A percentile compares a stretch with the other conserved stretches of the same genome.
phyloP scores from a whole-genome alignment of 2,888 invertebrate species.

The Leptogaster cylindrica region DNA sequence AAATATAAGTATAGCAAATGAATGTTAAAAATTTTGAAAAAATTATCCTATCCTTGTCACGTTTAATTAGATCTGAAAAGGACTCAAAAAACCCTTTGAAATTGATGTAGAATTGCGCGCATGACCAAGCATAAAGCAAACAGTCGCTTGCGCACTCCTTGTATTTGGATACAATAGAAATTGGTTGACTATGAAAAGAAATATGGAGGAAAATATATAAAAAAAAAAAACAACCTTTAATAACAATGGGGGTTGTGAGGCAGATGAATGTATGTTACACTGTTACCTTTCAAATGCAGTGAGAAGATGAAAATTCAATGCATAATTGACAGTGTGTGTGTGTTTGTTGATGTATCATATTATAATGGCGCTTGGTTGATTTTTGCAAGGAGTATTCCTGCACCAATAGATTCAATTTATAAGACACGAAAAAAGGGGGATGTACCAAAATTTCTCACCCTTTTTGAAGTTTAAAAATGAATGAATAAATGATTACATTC shows the following conservation, averaged over 20 bases:
- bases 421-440: constrained; percentile 1
- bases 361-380: background rate
- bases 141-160: constrained; percentile 41
- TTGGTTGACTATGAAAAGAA: background rate
- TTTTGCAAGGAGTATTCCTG: constrained; percentile 2
- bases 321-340: constrained; percentile 1
- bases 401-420: constrained; percentile 19
- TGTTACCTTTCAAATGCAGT: constrained; percentile 13
- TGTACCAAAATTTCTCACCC: constrained; percentile 2
- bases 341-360: background rate
- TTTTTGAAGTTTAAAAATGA: constrained; percentile 21
- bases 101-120: constrained; percentile 55
- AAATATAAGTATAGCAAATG: no score
- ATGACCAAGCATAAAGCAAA: constrained; percentile 49
- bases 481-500: constrained; percentile 32
- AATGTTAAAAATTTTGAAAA: no score
- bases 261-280: no score
- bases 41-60: constrained; percentile 1
- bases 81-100: constrained; percentile 52
- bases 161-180: background rate
- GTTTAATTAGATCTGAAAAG: constrained; percentile 54
- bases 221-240: background rate
- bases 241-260: constrained; percentile 13
- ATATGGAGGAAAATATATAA: constrained; percentile 5
- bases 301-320: constrained; percentile 21